Evolutionary conservation across 2,888 invertebrate species (phyloP).

Genomic region (Volucella inanis): DNA sequence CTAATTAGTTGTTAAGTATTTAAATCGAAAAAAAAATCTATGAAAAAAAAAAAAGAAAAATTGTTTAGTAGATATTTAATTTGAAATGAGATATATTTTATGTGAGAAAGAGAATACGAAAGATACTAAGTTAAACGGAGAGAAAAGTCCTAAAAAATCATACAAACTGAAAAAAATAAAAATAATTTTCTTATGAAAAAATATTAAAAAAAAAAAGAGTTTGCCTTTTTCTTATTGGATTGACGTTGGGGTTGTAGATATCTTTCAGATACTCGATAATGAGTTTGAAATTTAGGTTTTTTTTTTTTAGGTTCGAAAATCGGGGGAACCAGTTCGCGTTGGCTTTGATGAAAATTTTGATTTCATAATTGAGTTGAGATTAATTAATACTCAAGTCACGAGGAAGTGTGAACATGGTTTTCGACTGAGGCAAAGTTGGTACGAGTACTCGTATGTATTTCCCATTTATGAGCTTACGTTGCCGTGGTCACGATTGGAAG

Average conservation of each 20-base stretch:
- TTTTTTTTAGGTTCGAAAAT: not conserved
- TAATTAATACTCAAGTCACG: constrained; percentile 70
- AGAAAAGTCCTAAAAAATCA: constrained; percentile 30
- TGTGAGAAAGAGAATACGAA: constrained; percentile 2
- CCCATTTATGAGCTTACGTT: constrained; percentile 3
- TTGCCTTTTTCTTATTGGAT: constrained; percentile 15
- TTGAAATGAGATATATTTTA: constrained; percentile 37
- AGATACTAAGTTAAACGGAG: constrained; percentile 4
- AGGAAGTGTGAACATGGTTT: constrained; percentile 69
- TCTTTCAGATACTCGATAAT: constrained; percentile 9
- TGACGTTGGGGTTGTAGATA: not conserved
- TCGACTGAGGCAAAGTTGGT: constrained; percentile 31
- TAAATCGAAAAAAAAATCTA: constrained; percentile 41
- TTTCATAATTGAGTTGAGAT: constrained; percentile 44
- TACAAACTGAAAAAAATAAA: constrained; percentile 38
- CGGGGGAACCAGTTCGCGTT: constrained; percentile 24
- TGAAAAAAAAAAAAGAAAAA: constrained; percentile 30
- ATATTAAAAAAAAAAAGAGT: constrained; percentile 27
- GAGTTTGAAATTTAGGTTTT: not conserved
- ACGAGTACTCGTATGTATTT: not conserved
- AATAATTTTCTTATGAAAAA: constrained; percentile 65
- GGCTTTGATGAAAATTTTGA: constrained; percentile 47
- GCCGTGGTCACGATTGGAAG: constrained; percentile 30
- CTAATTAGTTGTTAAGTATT: constrained; percentile 64
- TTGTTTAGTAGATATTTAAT: constrained; percentile 68